These are phyloP conservation scores for Andrena camellia DNA, from an alignment of 2,888 invertebrate species.

Conservation along the genomic window DNA sequence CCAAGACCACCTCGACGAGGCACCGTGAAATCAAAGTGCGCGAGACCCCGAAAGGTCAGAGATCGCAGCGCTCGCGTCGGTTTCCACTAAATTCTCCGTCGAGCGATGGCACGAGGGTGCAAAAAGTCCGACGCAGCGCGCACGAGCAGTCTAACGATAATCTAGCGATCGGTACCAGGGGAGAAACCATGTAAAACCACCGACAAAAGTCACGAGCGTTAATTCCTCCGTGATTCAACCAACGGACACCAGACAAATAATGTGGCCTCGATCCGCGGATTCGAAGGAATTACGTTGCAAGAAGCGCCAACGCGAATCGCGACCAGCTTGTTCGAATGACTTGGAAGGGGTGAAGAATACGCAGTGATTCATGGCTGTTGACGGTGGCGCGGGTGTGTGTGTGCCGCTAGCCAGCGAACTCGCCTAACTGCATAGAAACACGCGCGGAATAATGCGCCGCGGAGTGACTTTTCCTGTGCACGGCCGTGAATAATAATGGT, in stretches of 20 bases:
- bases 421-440: slow-evolving; percentile 25
- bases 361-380: background rate
- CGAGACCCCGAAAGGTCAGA: slow-evolving; percentile 62
- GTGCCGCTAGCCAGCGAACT: background rate
- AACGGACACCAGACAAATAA: slow-evolving; percentile 52
- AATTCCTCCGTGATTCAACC: background rate
- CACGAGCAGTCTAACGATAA: background rate
- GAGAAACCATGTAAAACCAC: background rate
- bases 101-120: background rate
- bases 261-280: slow-evolving; percentile 43
- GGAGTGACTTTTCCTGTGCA: slow-evolving; percentile 36
- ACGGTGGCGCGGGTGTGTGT: background rate
- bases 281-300: slow-evolving; percentile 38
- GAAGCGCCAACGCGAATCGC: slow-evolving; percentile 23
- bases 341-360: background rate
- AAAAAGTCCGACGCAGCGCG: background rate
- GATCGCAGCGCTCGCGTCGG: slow-evolving; percentile 45
- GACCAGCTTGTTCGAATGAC: slow-evolving; percentile 7
- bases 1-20: slow-evolving; percentile 54
- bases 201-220: background rate
- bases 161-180: background rate
- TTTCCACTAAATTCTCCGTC: slow-evolving; percentile 35
- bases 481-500: slow-evolving; percentile 42
- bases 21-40: slow-evolving; percentile 44
- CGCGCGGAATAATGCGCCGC: slow-evolving; percentile 16